phyloP scores from a whole-genome alignment of 2,888 invertebrate species.

The Epinotia bilunana region DNA sequence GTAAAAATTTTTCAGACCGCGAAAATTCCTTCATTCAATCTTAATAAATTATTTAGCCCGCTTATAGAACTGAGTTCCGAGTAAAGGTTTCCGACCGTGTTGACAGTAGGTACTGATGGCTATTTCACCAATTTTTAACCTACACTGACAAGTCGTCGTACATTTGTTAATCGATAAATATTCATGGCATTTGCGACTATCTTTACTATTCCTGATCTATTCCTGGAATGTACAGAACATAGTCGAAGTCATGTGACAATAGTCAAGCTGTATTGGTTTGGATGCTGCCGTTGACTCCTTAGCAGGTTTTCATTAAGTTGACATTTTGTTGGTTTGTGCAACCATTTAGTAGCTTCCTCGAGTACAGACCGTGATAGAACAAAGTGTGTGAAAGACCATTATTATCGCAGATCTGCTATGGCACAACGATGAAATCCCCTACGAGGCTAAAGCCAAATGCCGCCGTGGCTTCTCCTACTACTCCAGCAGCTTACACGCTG shows the following conservation, averaged over 20 bases:
- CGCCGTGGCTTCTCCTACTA: constrained; percentile 69
- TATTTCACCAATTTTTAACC: not conserved
- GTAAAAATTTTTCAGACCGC: too few relatives aligned
- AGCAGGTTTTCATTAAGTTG: not conserved
- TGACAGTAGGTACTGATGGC: not conserved
- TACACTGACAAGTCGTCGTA: not conserved
- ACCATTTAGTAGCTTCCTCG: not conserved
- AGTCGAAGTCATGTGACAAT: not conserved
- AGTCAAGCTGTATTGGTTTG: not conserved
- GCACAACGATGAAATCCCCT: constrained; percentile 77
- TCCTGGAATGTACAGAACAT: not conserved
- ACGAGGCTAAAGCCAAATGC: constrained; percentile 63
- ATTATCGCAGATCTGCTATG: constrained; percentile 69
- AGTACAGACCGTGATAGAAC: not conserved
- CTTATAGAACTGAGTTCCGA: not conserved
- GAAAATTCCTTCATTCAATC: too few relatives aligned
- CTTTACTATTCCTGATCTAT: not conserved
- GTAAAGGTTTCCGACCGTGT: not conserved
- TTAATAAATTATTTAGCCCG: too few relatives aligned
- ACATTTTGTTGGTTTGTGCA: not conserved
- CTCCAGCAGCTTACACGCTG: constrained; percentile 64
- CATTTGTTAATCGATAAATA: not conserved
- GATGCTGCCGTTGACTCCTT: not conserved
- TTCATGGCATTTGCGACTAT: not conserved
- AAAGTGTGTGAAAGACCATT: not conserved